Base-by-base conservation (phyloP, 1,140 invertebrate genomes). In the Ceratitis capitata region DNA sequence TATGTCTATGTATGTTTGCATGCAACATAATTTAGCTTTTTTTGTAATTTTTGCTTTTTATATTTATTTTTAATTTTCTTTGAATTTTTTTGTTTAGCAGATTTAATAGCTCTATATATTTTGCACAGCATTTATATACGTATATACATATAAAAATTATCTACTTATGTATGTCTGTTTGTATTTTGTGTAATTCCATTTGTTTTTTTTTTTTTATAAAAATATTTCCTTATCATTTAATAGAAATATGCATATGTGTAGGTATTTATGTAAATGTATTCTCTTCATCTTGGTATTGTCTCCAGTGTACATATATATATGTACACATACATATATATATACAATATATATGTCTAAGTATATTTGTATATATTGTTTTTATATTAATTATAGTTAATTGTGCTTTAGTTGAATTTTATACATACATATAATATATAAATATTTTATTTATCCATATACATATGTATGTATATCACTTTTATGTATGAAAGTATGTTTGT, bases 191-290 rank as follows among this genome's bases (percentile, higher is more conserved):
- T 29, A 74, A 5, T 56, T 56, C 51, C 51, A 23, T 56, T 56
- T 56, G 29, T 26, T n/a, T n/a, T n/a, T n/a, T n/a, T n/a, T n/a
- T 61, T 23, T 61, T 45, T 78, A 78, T 78, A 53, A 53, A 83
- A 53, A 83, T 56, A 83, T 51, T 53, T 51, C 35, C 49, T 53
- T 83, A 53, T 83, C 35, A 32, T 51, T 12, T 6, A 7, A 82
- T 82, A 83, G 51, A 83, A 7, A 83, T 78, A 78, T 78, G 69
- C 69, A 78, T 78, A 78, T 78, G 69, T 78, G 69, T 78, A 78
- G 14, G 69, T 78, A 78, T 78, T 78, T 78, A 78, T 78, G 69
- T 23, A 69, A 49, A 35, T 82, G n/a, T 12, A 3, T 69, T n/a
- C 14, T 5, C 35, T n/a, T n/a, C n/a, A n/a, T n/a, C n/a, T n/a